A percentile compares a stretch with the other conserved stretches of the same genome.
These are phyloP conservation scores for Ceramica pisi DNA, from an alignment of 2,888 invertebrate species.

Conservation along the genomic window DNA sequence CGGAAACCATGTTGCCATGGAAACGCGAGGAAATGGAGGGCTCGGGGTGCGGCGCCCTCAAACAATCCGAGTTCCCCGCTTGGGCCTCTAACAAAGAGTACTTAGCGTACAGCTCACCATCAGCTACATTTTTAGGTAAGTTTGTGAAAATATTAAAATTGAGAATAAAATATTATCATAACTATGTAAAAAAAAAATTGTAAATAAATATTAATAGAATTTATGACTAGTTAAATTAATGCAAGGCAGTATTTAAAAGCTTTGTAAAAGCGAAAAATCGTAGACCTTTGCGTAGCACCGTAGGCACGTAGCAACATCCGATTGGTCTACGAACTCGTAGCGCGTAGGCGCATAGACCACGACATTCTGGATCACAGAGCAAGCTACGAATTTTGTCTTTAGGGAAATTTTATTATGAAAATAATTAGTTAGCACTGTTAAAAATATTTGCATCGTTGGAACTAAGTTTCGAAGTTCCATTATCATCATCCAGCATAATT, in stretches of 20 bases:
- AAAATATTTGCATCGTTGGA: background rate
- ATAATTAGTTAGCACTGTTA: background rate
- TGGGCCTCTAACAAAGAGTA: conserved; percentile 99
- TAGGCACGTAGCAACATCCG: conserved; percentile 44
- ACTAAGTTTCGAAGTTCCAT: conserved; percentile 8
- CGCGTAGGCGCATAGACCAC: conserved; percentile 18
- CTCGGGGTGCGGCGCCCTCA: conserved; percentile 92
- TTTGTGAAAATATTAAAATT: background rate
- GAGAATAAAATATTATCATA: background rate
- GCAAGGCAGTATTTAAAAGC: conserved; percentile 7
- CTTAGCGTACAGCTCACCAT: conserved; percentile 97
- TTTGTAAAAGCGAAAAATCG: conserved; percentile 29
- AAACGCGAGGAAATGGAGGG: conserved; percentile 95
- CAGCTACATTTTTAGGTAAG: conserved; percentile 97
- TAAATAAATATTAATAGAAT: background rate
- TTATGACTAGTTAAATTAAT: background rate
- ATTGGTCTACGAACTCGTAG: conserved; percentile 31
- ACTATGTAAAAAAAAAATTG: background rate
- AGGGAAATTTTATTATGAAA: background rate
- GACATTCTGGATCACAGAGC: conserved; percentile 15
- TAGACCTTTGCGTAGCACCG: conserved; percentile 44
- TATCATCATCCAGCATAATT: conserved; percentile 10
- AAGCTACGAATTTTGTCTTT: conserved; percentile 12
- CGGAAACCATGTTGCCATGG: conserved; percentile 98
- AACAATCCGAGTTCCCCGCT: conserved; percentile 97